Base-by-base conservation (phyloP, 2,888 invertebrate genomes). In the Athetis lepigone region DNA sequence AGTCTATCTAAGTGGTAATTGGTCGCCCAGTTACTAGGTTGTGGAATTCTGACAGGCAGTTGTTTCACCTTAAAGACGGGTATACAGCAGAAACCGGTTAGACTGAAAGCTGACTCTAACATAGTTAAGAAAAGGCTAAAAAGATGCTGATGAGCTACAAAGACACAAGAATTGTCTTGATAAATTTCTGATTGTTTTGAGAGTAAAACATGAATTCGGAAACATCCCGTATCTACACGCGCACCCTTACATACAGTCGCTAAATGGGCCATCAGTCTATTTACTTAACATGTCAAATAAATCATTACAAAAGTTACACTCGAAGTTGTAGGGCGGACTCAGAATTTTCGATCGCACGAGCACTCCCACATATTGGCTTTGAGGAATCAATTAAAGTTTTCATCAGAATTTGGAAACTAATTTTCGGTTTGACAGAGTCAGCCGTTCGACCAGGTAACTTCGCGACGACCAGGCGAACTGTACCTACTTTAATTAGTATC, bases 311-410 rank as follows among this genome's bases (percentile, higher is more conserved):
- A 86, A 87, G 80, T 89, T 88, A 49, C 59, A 78, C 77, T 66
- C 66, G 50, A 75, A 77, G 61, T 75, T 52, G 63, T 60, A 49
- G 58, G 68, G 66, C 64, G 67, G 42, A 59, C 52, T 79, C 80
- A 82, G 84, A 87, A 86, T 88, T 88, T 90, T 87, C 86, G 82
- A 87, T 89, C 83, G 85, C 88, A 83, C 86, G 83, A 89, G 87
- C 89, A 84, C 83, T 81, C 84, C 84, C 89, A 91, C 90, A 90
- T 88, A 91, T 91, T 91, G 91, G 90, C 89, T 90, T 85, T 88
- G 90, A 91, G 88, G 85, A 92, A 91, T 90, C 93, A 94, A 94
- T 94, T 94, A 94, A 94, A 94, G 92, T 94, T 94, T 92, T 92
- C 92, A 91, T 90, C 90, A 86, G 86, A 91, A 92, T 92, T 91